A percentile compares a stretch with the other conserved stretches of the same genome.
Conservation (phyloP, 2,113 vertebrate genomes). For the Lanius ludovicianus region DNA sequence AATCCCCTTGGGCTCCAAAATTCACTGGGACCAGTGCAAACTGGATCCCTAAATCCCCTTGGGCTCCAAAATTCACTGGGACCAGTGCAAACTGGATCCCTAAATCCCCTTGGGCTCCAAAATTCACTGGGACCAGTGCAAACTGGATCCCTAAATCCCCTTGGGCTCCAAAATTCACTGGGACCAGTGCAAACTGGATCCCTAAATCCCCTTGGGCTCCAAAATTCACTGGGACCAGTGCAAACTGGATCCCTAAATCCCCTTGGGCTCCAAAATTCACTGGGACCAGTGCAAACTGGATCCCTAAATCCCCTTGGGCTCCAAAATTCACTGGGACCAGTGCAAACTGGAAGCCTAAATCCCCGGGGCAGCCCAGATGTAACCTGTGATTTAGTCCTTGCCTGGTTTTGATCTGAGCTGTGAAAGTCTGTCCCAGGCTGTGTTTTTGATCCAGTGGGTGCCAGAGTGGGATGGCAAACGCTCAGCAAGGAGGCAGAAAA, state of each 20-base stretch:
- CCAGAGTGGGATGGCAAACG: background rate
- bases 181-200: background rate
- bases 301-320: accelerated
- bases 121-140: background rate
- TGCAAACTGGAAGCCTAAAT: no score
- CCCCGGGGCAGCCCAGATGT: background rate
- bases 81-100: background rate
- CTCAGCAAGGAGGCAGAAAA: background rate
- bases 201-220: accelerated
- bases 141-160: background rate
- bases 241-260: background rate
- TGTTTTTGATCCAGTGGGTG: background rate
- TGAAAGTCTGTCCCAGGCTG: background rate
- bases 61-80: background rate
- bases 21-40: background rate
- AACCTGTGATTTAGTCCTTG: background rate
- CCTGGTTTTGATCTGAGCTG: background rate
- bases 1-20: background rate
- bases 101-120: background rate
- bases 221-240: background rate
- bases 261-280: background rate
- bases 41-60: no score
- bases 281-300: background rate
- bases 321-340: background rate
- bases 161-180: background rate